Base-by-base conservation (phyloP, 2,888 invertebrate genomes). In the Drosophila gaucha region DNA sequence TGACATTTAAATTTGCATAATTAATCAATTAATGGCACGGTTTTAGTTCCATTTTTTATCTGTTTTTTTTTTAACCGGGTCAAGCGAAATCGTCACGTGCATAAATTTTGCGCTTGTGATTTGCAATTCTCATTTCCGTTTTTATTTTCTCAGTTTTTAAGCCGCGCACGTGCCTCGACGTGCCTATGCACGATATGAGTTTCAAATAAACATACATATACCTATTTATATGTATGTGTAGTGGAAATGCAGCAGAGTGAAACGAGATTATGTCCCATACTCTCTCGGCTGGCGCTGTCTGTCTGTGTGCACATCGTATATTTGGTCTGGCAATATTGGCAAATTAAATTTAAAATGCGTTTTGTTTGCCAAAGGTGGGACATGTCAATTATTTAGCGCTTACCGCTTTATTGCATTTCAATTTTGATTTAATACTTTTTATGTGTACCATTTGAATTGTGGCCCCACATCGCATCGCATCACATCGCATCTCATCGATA, bases 311-410 rank as follows among this genome's bases (percentile, higher is more conserved):
- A 50, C 49, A 43, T 14, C 10, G 49, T 30, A 58, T 57, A 68
- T 60, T 74, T 72, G 74, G 46, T 31, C 51, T 38, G 47, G 43
- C 63, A 72, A 74, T 74, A 72, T 63, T 63, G 74, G 44, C 50
- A 72, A 73, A 86, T 79, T 67, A 69, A 70, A 80, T 70, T 78
- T 68, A 58, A 79, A 76, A 79, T 68, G 66, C 73, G 62, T 56
- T 83, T 86, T 85, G 80, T 80, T 80, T 80, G 67, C 60, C 66
- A 68, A 74, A 31, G 38, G 60, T 14, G 51, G 51, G 65, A 83
- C 73, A 79, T 83, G 80, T 86, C 80, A 83, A 80, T 80, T 80
- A 86, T 83, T 73, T 55, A 83, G 59, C 72, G 67, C 76, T 80
- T 83, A 85, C 62, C 67, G 65, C 83, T 67, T 73, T 79, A 79